Base-by-base conservation (phyloP, 2,113 vertebrate species). In the Pteropus alecto region DNA sequence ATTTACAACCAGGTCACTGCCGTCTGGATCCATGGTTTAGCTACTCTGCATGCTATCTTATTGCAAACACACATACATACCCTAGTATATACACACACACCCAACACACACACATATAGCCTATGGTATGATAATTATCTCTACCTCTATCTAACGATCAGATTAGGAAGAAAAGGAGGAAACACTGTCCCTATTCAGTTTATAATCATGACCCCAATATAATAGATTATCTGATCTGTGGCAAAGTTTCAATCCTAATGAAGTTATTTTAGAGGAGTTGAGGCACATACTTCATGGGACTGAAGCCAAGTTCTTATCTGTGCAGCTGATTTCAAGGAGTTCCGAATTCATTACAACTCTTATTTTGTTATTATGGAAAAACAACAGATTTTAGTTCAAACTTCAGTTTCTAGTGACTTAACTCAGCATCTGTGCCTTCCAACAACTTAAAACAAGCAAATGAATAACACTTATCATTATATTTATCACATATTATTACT, bases 321-420 rank as follows among this genome's bases (percentile, higher is more conserved):
- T 77, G 5, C 14, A 74, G 68, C 68, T 93, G 48, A 67, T 5
- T 86, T 96, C 12, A 41, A 61, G 9, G 11, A 71, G 6, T 85
- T 95, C 24, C 82, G 4, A 95, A 79, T 35, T 90, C 3, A 71
- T 73, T 28, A 56, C 2, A 56, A 74, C 46, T 87, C 54, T 48
- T 54, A 14, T 19, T 88, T 94, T 48, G 6, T 87, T 96, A 19
- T 71, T 96, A 85, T 70, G 81, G 28, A 43, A 81, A 87, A 96
- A 84, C 19, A 90, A 76, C 33, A 93, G 65, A 85, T 96, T 88
- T 91, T 48, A 33, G 71, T 94, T 93, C 77, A 93, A 93, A 89
- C 14, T 74, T 92, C 16, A 43, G 11, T 74, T 68, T 81, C n/a
- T 70, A 73, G 33, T 94, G 68, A 88, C 13, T 78, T 87, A 77